Percentiles rank a stretch among this genome's conserved stretches.
These are phyloP conservation scores for Lutraria lutraria DNA, from an alignment of 2,888 invertebrate genomes.

Conservation along the genomic window DNA sequence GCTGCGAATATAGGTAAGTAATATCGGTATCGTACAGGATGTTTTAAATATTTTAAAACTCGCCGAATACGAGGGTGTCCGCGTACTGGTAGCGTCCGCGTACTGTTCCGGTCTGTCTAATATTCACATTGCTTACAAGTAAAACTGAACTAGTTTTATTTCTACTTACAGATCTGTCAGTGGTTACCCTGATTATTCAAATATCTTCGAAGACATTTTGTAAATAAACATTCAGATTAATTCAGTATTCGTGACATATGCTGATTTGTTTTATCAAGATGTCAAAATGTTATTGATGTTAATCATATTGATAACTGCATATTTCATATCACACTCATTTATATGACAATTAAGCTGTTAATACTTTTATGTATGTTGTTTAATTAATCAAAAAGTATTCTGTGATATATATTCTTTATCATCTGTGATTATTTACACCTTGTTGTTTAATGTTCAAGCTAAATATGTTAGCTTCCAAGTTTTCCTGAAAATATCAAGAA, in stretches of 20 bases:
- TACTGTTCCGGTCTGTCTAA: no score
- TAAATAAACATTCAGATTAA: neutral
- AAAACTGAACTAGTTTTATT: neutral
- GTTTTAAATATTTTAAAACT: no score
- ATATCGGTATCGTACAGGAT: no score
- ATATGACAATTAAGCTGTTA: neutral
- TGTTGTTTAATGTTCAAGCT: no score
- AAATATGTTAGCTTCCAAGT: no score
- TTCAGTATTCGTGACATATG: neutral
- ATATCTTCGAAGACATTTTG: conserved; percentile 8
- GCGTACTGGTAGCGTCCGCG: no score
- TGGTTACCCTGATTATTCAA: conserved; percentile 2
- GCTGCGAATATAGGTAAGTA: no score
- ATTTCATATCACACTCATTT: neutral
- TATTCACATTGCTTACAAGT: neutral
- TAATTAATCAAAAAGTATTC: neutral
- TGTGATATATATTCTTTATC: neutral
- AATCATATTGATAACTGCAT: neutral
- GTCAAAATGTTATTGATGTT: neutral
- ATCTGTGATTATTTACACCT: neutral
- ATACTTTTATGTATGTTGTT: neutral
- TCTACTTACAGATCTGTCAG: neutral
- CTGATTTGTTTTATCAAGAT: neutral
- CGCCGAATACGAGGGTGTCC: no score
- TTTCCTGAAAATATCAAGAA: no score